Percentiles rank a stretch among this genome's conserved stretches.
Evolutionary conservation across 2,888 invertebrate species (phyloP).

Genomic region (Drosophila neonasuta): DNA sequence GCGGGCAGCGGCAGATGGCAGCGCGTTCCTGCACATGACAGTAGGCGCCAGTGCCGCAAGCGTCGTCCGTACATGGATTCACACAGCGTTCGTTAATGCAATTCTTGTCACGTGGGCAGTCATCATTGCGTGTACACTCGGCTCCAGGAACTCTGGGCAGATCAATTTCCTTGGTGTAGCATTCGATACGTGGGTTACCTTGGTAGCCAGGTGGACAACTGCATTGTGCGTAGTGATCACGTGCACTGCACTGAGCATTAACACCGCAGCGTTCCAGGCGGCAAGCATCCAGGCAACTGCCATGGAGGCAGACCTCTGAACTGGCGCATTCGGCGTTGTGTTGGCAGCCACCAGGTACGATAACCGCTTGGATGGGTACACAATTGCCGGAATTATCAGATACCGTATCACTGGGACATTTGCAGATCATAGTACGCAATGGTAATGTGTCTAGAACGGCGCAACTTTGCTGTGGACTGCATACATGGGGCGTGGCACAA

Average conservation of each 20-base stretch:
- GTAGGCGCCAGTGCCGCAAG: conserved; percentile 91
- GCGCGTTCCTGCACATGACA: conserved; percentile 90
- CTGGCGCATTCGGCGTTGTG: conserved; percentile 89
- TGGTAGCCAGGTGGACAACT: conserved; percentile 89
- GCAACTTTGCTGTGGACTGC: conserved; percentile 90
- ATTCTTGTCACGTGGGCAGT: conserved; percentile 88
- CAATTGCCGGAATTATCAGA: conserved; percentile 89
- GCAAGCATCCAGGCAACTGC: conserved; percentile 91
- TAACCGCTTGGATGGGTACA: conserved; percentile 84
- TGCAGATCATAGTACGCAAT: conserved; percentile 91
- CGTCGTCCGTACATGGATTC: conserved; percentile 89
- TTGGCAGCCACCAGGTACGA: conserved; percentile 85
- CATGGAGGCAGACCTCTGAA: conserved; percentile 88
- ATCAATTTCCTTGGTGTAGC: conserved; percentile 82
- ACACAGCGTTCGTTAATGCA: conserved; percentile 90
- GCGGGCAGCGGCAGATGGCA: conserved; percentile 91
- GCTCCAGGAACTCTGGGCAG: conserved; percentile 79
- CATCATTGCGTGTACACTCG: conserved; percentile 90
- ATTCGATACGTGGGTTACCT: conserved; percentile 91
- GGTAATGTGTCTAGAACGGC: conserved; percentile 90
- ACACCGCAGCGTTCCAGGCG: conserved; percentile 90
- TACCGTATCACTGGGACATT: conserved; percentile 91
- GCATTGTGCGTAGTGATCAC: conserved; percentile 90
- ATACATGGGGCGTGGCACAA: conserved; percentile 88
- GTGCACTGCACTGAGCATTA: conserved; percentile 90